Conservation (phyloP, 2,888 invertebrate species). For the Ceriagrion tenellum region DNA sequence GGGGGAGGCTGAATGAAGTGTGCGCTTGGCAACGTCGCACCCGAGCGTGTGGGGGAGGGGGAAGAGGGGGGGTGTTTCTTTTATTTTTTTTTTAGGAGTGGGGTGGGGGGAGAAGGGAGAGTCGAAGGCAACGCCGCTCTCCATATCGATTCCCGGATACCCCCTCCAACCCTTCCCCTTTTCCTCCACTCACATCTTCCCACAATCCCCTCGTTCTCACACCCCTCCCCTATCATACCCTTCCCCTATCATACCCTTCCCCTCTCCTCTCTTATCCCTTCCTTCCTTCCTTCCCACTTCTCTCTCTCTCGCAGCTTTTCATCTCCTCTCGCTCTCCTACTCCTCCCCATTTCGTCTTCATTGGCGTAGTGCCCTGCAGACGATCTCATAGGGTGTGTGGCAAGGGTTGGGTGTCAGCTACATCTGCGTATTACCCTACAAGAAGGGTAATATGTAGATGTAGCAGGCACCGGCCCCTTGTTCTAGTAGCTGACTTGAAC, state of each 20-base stretch:
- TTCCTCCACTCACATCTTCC: background rate
- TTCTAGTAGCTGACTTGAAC: too few species aligned
- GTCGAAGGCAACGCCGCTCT: slow-evolving; percentile 46
- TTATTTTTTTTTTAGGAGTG: too few species aligned
- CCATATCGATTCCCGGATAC: slow-evolving; percentile 53
- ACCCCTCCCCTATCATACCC: background rate
- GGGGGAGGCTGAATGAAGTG: slow-evolving; percentile 63
- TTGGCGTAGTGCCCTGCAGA: too few species aligned
- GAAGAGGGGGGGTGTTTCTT: background rate
- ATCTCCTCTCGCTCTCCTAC: background rate
- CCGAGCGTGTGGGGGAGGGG: slow-evolving; percentile 14
- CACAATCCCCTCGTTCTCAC: background rate
- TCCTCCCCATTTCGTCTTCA: background rate
- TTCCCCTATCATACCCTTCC: background rate
- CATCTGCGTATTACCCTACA: too few species aligned
- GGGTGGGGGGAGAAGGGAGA: background rate
- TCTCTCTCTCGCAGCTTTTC: background rate
- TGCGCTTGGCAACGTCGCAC: slow-evolving; percentile 39
- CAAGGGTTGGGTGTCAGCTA: too few species aligned
- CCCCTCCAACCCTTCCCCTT: background rate
- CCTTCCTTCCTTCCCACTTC: background rate
- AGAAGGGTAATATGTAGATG: too few species aligned
- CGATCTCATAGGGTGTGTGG: too few species aligned
- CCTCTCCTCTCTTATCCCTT: background rate
- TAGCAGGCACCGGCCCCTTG: too few species aligned